Evolutionary conservation across 2,888 invertebrate genomes (phyloP), one percentile per base, ranked within the genome.

Genomic region (Venusia cambrica): DNA sequence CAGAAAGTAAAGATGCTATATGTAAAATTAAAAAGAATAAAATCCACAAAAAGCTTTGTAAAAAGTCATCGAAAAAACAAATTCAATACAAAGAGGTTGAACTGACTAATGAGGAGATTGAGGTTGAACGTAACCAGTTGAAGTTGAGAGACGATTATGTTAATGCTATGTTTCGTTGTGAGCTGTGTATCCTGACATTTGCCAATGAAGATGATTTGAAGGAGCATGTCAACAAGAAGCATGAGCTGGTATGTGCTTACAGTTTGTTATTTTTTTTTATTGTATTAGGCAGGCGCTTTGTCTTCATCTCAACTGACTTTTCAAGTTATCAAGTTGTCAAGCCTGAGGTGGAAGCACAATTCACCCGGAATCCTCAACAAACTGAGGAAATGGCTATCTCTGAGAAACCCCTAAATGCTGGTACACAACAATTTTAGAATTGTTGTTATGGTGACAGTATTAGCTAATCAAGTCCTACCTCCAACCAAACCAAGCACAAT

Each of bases 131-230:
- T 21, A 55, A 35, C 21, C 0, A 41, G 8, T 33, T 68, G 9
- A 50, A 31, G 7, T 14, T 44, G 0, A 64, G 45, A 27, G 84
- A 83, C 2, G 76, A 77, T 10, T 85, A 70, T 55, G 51, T 73
- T 0, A 78, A 81, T 30, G 78, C 84, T 0, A 73, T 80, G 69
- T 79, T 75, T 33, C 56, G 59, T 3, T 85, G 85, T 44, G 74
- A 75, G 0, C 44, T 17, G 1, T 85, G 85, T 54, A 59, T 84
- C 0, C 0, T 68, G 0, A 52, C 77, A 0, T 85, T 83, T 33
- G 74, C 83, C 0, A 84, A 80, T 43, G 60, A 52, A 0, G 83
- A 85, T 2, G 81, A 81, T 42, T 55, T 80, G 33, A 68, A 62
- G 1, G 84, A 85, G 0, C 85, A 85, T 57, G 4, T 58, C 0